Evolutionary conservation across 2,113 vertebrate species (phyloP), one percentile per base, ranked within the genome.

Genomic region (Noturus placidus): DNA sequence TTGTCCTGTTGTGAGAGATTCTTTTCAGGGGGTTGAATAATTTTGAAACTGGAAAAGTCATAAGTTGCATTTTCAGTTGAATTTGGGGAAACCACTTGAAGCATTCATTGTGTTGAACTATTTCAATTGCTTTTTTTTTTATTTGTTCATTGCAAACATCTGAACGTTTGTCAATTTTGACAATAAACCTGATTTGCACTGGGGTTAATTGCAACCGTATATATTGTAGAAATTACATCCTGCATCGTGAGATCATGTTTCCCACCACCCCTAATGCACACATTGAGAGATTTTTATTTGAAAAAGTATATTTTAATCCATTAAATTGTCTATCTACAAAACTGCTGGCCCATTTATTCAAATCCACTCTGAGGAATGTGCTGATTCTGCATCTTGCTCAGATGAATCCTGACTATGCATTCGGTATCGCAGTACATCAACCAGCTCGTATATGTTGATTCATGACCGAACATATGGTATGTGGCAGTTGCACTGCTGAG

Each of bases 401-500:
- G 7, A 57, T 10, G 19, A 57, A 56, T 17, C 46, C 76, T 19
- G 27, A 54, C 46, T 54, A 19, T 33, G 54, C 30, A 20, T 80
- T 35, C 76, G 22, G 17, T 33, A 14, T 57, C 10, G 3, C 30
- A 0, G 30, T 25, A 4, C 27, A 27, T 35, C 11, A 70, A 54
- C 20, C 20, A 56, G 38, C 15, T 52, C 38, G 20, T 59, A 15
- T 56, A n/a, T 42, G 52, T 57, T 85, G 52, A 56, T 67, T 52
- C 70, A 38, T 57, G 33, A 76, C 25, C n/a, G 54, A 61, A 85
- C 84, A 76, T 46, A 46, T 76, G 33, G 84, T 61, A 85, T 61
- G 70, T 42, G 84, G 83, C 69, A 59, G 67, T 42, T 74, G 69
- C 19, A 59, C 69, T 59, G 83, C 69, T 57, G 69, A 85, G 83